phyloP scores from a whole-genome alignment of 2,797 vertebrate genomes.

The Lepus townsendii region DNA sequence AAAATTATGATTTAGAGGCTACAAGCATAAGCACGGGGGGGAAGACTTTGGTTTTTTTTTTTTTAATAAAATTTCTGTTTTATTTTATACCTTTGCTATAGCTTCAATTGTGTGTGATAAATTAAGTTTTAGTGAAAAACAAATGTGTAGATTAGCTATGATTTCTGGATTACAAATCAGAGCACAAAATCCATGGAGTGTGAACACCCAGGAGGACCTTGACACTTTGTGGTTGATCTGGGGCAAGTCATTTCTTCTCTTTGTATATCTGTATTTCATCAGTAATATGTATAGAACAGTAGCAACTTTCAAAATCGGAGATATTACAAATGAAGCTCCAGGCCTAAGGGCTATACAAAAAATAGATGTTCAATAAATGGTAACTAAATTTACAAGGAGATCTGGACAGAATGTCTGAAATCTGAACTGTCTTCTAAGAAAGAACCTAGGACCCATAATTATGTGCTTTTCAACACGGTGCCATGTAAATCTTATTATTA shows the following conservation, averaged over 20 bases:
- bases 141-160: background rate
- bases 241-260: background rate
- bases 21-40: background rate
- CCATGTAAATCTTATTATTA: background rate
- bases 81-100: background rate
- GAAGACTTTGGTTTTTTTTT: background rate
- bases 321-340: background rate
- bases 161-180: slow-evolving; percentile 13
- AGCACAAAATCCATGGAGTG: background rate
- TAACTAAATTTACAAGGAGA: background rate
- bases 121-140: background rate
- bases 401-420: background rate
- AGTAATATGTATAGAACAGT: background rate
- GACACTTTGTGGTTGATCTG: background rate
- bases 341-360: background rate
- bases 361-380: background rate
- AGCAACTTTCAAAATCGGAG: background rate
- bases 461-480: background rate
- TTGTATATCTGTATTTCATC: background rate
- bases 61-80: background rate
- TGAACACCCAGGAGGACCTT: background rate
- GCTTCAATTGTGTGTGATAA: background rate
- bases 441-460: background rate
- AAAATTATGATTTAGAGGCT: background rate
- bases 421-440: background rate